Evolutionary conservation across 2,797 vertebrate species (phyloP), one percentile per base, ranked within the genome.

Genomic region (Aldrovandia affinis): DNA sequence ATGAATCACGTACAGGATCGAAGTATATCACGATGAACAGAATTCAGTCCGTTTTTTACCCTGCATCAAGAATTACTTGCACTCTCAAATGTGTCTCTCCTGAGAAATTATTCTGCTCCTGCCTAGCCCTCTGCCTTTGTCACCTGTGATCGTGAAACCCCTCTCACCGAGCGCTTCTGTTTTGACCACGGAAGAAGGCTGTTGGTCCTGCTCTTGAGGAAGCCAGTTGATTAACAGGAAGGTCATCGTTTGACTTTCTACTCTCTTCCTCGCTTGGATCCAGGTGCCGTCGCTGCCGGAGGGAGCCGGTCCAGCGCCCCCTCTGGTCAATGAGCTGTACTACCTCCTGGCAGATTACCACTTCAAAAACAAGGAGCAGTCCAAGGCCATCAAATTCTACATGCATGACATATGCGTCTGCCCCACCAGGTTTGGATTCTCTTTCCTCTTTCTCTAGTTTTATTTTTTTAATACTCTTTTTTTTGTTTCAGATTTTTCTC

Each of bases 301-400:
- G 81, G 97, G 97, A n/a, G 95, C 96, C 0, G 92, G 96, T 84
- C 95, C 96, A 55, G 96, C 95, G 18, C 98, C 97, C 83, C 96
- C 95, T 0, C 95, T 99, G 89, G 96, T 98, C 83, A 96, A 96
- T 47, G 98, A 99, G 90, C 92, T 99, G 22, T 99, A 97, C 93
- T 99, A 99, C 88, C 96, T 99, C 79, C 93, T 99, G 91, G 98
- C 98, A 28, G 98, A 99, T 86, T 99, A 99, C 90, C 98, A 99
- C 88, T 99, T 99, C 93, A 99, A 99, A 92, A 99, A 99, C 93
- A 99, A 99, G 91, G 98, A 99, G 83, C 98, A 98, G 90, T 97
- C 97, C 68, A 99, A 99, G 91, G 98, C 98, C 87, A 97, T 99
- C 90, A 99, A 98, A 93, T 99, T 99, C 92, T 99, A 99, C 87